Conservation (phyloP, 1,140 invertebrate genomes). For the Oryzaephilus surinamensis region DNA sequence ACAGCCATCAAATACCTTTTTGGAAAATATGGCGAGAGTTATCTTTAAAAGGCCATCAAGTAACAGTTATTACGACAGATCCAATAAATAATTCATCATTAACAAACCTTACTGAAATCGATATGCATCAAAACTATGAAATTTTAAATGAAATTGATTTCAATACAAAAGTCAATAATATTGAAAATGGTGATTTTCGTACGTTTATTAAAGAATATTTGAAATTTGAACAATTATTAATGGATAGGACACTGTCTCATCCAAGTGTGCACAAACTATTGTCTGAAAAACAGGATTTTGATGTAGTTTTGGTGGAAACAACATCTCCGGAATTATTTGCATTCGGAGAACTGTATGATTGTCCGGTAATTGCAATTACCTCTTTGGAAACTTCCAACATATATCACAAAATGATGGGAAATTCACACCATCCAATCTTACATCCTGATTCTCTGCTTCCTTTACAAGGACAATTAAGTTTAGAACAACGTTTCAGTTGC, state of each 20-base stretch:
- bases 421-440: slow-evolving; percentile 27
- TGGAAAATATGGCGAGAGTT: slow-evolving; percentile 26
- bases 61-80: slow-evolving; percentile 34
- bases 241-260: background rate
- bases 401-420: slow-evolving; percentile 25
- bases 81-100: slow-evolving; percentile 25
- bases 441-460: slow-evolving; percentile 23
- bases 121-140: background rate
- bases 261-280: background rate
- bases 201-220: background rate
- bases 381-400: slow-evolving; percentile 18
- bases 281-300: slow-evolving; percentile 24
- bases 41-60: slow-evolving; percentile 36
- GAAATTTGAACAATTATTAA: background rate
- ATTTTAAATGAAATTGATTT: background rate
- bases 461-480: slow-evolving; percentile 9
- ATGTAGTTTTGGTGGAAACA: slow-evolving; percentile 31
- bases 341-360: slow-evolving; percentile 27
- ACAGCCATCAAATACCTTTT: slow-evolving; percentile 39
- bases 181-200: background rate
- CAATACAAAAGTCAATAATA: background rate
- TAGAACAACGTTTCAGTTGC: slow-evolving; percentile 29
- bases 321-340: slow-evolving; percentile 21
- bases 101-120: slow-evolving; percentile 8
- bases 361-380: slow-evolving; percentile 27